These are phyloP conservation scores for Trachelus stipa DNA, from an alignment of 2,888 invertebrate genomes.

Conservation along the genomic window DNA sequence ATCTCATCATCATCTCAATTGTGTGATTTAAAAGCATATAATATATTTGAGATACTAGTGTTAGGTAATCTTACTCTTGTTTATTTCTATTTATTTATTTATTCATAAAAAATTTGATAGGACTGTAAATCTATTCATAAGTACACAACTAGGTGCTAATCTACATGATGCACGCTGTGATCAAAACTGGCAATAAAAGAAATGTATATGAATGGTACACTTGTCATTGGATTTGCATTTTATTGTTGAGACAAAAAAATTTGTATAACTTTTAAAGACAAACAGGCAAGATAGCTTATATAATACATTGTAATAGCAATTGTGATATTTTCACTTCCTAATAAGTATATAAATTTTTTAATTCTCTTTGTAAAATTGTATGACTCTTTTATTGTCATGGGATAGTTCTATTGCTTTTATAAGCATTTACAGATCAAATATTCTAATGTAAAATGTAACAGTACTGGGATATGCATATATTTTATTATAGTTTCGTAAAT, in stretches of 20 bases:
- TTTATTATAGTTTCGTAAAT: not conserved
- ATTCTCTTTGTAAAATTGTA: not conserved
- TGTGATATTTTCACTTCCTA: not conserved
- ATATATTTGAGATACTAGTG: too few relatives aligned
- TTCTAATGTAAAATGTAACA: not conserved
- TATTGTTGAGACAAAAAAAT: not conserved
- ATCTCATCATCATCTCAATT: not conserved
- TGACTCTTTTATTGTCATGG: not conserved
- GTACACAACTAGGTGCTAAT: too few relatives aligned
- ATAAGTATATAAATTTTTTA: not conserved
- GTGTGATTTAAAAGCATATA: too few relatives aligned
- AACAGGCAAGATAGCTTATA: not conserved
- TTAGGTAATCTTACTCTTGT: too few relatives aligned
- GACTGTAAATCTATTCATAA: too few relatives aligned
- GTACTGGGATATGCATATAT: not conserved
- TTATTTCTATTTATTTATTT: too few relatives aligned
- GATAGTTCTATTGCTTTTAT: not conserved
- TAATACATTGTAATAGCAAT: not conserved
- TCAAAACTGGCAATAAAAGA: not conserved
- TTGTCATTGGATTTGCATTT: not conserved
- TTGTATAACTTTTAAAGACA: not conserved
- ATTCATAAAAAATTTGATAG: too few relatives aligned
- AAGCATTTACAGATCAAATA: not conserved
- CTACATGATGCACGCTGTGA: not conserved
- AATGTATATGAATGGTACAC: not conserved